Conservation (phyloP, 2,888 invertebrate species). For the Julus scandinavius region DNA sequence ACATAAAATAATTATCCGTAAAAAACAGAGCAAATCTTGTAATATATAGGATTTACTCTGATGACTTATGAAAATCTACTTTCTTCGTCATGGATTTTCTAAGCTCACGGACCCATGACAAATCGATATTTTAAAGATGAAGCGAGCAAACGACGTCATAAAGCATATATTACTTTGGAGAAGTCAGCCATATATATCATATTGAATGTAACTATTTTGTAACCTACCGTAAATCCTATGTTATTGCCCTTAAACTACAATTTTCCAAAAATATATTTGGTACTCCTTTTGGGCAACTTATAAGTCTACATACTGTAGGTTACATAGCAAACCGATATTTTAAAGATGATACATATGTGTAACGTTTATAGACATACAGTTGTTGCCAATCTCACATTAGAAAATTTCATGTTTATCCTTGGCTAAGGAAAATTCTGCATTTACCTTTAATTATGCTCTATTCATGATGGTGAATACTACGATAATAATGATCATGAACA, state of each 20-base stretch:
- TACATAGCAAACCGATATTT: neutral
- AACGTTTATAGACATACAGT: no score
- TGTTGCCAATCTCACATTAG: no score
- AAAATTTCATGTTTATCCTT: neutral
- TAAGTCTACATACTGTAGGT: neutral
- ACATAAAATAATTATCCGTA: neutral
- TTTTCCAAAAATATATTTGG: neutral
- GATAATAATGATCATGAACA: neutral
- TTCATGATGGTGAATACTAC: neutral
- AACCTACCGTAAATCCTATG: neutral
- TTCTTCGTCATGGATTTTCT: neutral
- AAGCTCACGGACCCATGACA: neutral
- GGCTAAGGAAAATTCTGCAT: no score
- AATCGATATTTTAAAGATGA: conserved; percentile 23
- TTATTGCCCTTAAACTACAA: neutral
- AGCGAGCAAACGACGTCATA: neutral
- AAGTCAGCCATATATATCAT: neutral
- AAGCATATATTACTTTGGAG: neutral
- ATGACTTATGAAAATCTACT: neutral
- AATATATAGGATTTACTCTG: neutral
- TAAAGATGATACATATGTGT: neutral
- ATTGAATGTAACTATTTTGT: neutral
- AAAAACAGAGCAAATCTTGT: neutral
- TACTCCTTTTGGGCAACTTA: neutral
- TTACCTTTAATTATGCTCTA: neutral